phyloP scores from a whole-genome alignment of 37 sponge, comb jelly and placozoan species.

The Haliclona indistincta region DNA sequence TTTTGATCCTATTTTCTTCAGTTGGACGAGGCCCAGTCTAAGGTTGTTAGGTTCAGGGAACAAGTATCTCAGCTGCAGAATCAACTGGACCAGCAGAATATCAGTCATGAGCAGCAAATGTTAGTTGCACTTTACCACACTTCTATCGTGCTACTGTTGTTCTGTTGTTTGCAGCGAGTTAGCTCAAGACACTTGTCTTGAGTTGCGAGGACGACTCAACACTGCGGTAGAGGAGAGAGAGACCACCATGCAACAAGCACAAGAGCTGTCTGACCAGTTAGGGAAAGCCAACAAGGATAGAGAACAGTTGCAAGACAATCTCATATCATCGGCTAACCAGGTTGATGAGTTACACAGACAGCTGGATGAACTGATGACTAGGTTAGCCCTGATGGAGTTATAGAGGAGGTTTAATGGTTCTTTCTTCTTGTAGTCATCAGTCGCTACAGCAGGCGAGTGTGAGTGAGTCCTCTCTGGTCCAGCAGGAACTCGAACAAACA shows the following conservation, averaged over 20 bases:
- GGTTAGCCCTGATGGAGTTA: background rate
- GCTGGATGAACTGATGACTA: conserved; percentile 45
- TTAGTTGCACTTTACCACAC: too few relatives aligned
- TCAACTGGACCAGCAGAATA: too few relatives aligned
- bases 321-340: conserved; percentile 17
- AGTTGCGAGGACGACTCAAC: background rate
- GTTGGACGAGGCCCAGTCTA: too few relatives aligned
- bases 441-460: conserved; percentile 13
- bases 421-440: conserved; percentile 9
- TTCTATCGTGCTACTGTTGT: too few relatives aligned
- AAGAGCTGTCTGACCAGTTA: conserved; percentile 38
- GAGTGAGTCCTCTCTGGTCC: conserved; percentile 9
- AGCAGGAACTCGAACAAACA: conserved; percentile 26
- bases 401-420: background rate
- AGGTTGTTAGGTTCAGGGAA: too few relatives aligned
- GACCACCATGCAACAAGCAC: conserved; percentile 35
- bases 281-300: conserved; percentile 22
- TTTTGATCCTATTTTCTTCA: too few relatives aligned
- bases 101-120: too few relatives aligned
- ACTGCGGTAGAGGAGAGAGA: conserved; percentile 23
- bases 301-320: conserved; percentile 26
- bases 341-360: conserved; percentile 45
- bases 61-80: too few relatives aligned
- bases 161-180: conserved; percentile 22
- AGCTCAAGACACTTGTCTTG: conserved; percentile 3